Conservation (phyloP, 1,140 invertebrate genomes). For the Dendroctonus ponderosae region DNA sequence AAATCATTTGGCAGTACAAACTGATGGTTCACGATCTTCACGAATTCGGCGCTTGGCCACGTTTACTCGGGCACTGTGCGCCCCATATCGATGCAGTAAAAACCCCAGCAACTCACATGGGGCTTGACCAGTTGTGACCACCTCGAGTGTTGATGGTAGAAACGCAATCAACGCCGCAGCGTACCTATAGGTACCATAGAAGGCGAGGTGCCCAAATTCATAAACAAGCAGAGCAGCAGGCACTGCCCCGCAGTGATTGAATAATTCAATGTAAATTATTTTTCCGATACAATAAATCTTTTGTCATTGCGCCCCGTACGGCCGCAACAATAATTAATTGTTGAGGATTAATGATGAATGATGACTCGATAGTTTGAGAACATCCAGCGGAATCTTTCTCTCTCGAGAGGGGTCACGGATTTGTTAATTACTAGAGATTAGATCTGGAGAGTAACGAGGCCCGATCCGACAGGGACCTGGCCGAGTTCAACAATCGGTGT, state of each 20-base stretch:
- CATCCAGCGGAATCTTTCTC: constrained; percentile 41
- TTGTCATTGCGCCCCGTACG: constrained; percentile 44
- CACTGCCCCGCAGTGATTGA: constrained; percentile 44
- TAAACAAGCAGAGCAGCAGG: constrained; percentile 38
- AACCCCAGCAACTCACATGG: too few relatives aligned
- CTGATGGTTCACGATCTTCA: too few relatives aligned
- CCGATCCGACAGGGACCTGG: constrained; percentile 12
- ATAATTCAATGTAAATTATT: constrained; percentile 49
- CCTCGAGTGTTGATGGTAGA: constrained; percentile 1
- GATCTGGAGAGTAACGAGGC: constrained; percentile 34
- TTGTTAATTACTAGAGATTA: constrained; percentile 48
- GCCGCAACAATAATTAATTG: constrained; percentile 49
- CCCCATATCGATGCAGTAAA: too few relatives aligned
- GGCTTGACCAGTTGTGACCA: too few relatives aligned
- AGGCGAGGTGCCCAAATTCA: constrained; percentile 38
- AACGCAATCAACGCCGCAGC: constrained; percentile 12
- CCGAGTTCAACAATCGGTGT: constrained; percentile 15
- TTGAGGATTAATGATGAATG: constrained; percentile 49
- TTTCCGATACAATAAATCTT: constrained; percentile 48
- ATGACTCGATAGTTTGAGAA: constrained; percentile 47
- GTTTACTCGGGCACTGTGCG: constrained; percentile 1
- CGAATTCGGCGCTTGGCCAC: not conserved
- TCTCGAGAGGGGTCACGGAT: constrained; percentile 43
- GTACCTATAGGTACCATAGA: constrained; percentile 16
- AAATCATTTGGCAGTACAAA: constrained; percentile 18